Base-by-base conservation (phyloP, 64 coral and sea anemone species). In the Dendrophyllia cribrosa region DNA sequence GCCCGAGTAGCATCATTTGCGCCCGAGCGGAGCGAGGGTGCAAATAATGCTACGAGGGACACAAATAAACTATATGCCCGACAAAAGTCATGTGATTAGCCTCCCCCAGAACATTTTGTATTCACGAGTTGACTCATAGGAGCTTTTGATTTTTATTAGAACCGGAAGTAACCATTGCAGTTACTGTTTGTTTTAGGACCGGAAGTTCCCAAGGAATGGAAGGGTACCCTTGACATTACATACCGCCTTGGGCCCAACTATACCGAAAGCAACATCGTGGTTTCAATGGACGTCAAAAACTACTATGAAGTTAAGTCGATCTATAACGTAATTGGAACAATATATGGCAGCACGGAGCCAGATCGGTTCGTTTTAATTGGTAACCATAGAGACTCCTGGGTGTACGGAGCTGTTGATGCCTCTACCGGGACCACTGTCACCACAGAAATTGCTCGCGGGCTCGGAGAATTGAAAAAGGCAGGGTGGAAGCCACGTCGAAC, bases 321-420 rank as follows among this genome's bases (percentile, higher is more conserved):
- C 45, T 98, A 89, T 78, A 98, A 98, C 44, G 96, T 95, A 6
- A 95, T 98, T 75, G 96, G 96, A 8, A 98, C 96, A 13, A 98
- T 98, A 11, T 88, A 95, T 66, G 96, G 96, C 3, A 55, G 34
- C 7, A 76, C 92, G 21, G 96, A 98, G 9, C 96, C 95, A 4
- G 95, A 97, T 51, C 88, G 95, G 5, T 94, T 91, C 66, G 95
- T 97, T 3, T 66, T 97, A 47, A 91, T 94, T 68, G 95, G 95
- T 16, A 97, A 91, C 53, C 95, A 97, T 70, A 89, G 95, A 66
- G 95, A 97, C 55, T 51, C 95, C 0, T 97, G 95, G 95, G 92
- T 93, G 14, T 70, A 94, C 9, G 95, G 95, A 49, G 95, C 92
- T 52, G 87, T 97, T 25, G 95, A 97, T 62, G 92, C 95, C 23